A percentile compares a stretch with the other conserved stretches of the same genome.
phyloP scores from a whole-genome alignment of 1,140 invertebrate genomes.

The Nylanderia fulva region DNA sequence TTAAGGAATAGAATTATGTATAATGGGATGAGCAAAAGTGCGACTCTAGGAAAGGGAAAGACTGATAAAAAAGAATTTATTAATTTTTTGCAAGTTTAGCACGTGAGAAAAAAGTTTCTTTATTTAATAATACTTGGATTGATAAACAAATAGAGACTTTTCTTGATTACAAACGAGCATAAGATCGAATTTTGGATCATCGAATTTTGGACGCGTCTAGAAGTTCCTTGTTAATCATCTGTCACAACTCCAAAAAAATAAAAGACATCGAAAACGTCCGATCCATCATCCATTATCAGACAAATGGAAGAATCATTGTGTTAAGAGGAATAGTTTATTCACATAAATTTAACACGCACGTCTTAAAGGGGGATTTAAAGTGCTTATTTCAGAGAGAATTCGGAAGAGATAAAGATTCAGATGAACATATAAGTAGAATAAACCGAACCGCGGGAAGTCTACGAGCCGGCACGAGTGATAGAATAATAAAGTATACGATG shows the following conservation, averaged over 20 bases:
- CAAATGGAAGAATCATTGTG: background rate
- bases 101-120: no score
- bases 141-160: no score
- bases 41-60: constrained; percentile 2
- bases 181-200: constrained; percentile 30
- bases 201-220: no score
- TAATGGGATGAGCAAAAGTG: no score
- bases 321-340: background rate
- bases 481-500: constrained; percentile 1
- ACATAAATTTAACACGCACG: background rate
- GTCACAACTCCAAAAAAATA: background rate
- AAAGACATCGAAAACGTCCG: background rate
- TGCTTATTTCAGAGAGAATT: background rate
- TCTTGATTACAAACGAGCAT: constrained; percentile 44
- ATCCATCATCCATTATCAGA: background rate
- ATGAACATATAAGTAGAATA: background rate
- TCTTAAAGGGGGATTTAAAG: background rate
- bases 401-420: background rate
- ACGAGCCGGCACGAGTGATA: constrained; percentile 38
- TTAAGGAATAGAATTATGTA: no score
- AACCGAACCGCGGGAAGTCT: background rate
- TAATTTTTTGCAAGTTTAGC: constrained; percentile 67
- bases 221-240: background rate
- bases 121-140: no score
- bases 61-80: constrained; percentile 62